Percentiles rank a stretch among this genome's conserved stretches.
phyloP scores from a whole-genome alignment of 2,113 vertebrate genomes.

The Lepisosteus oculatus region DNA sequence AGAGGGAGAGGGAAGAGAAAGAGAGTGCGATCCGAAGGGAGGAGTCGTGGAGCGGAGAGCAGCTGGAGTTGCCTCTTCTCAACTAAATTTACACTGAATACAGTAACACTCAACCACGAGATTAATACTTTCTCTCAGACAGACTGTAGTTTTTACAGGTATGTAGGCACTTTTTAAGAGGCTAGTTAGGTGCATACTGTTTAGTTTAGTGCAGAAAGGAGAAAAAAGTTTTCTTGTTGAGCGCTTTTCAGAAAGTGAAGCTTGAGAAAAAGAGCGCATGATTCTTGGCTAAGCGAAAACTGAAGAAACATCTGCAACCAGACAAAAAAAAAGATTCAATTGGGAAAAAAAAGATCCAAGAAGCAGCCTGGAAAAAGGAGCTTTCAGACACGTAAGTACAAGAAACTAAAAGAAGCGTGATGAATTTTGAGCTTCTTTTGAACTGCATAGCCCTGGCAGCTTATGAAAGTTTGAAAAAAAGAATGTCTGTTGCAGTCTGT shows the following conservation, averaged over 20 bases:
- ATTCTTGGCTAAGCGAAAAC: constrained; percentile 35
- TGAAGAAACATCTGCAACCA: constrained; percentile 51
- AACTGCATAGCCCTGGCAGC: constrained; percentile 24
- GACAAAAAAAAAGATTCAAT: constrained; percentile 9
- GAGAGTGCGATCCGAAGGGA: constrained; percentile 65
- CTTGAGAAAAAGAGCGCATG: constrained; percentile 31
- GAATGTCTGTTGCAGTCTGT: constrained; percentile 21
- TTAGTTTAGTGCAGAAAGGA: constrained; percentile 49
- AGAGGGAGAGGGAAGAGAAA: constrained; percentile 23
- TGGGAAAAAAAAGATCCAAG: constrained; percentile 33
- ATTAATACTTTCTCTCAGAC: constrained; percentile 41
- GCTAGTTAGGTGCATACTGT: constrained; percentile 39
- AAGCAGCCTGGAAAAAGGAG: constrained; percentile 23
- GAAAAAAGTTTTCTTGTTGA: constrained; percentile 45
- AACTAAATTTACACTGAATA: constrained; percentile 59
- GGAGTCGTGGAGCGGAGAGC: constrained; percentile 73
- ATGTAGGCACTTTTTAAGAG: constrained; percentile 41
- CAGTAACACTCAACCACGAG: constrained; percentile 52
- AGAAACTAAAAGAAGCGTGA: constrained; percentile 16
- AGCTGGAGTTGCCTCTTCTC: constrained; percentile 66
- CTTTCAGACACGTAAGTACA: constrained; percentile 58
- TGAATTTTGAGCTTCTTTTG: constrained; percentile 12
- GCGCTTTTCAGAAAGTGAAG: constrained; percentile 40
- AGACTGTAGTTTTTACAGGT: constrained; percentile 32
- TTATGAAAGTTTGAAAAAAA: constrained; percentile 41